Conservation (phyloP, 2,797 vertebrate genomes). For the Chelon auratus region DNA sequence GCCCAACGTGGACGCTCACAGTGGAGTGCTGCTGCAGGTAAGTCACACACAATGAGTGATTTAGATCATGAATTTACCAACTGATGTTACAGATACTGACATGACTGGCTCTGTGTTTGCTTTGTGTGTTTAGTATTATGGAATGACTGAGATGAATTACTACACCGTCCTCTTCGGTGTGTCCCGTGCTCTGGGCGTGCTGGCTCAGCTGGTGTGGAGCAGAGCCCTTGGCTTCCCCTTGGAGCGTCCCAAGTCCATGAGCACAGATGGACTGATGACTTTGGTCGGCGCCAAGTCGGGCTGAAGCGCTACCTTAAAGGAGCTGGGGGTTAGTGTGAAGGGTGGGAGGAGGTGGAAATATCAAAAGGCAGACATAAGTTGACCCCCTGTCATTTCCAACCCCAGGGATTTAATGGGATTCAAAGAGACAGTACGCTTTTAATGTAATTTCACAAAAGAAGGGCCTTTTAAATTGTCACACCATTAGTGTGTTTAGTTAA, state of each 20-base stretch:
- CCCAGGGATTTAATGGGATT: conserved; percentile 77
- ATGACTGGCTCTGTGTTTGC: not conserved
- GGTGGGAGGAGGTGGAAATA: conserved; percentile 66
- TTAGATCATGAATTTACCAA: not conserved
- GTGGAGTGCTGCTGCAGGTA: conserved; percentile 97
- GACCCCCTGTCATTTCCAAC: conserved; percentile 68
- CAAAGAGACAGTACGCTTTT: conserved; percentile 83
- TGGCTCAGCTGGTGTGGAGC: conserved; percentile 96
- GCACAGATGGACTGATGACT: conserved; percentile 93
- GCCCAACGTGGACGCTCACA: conserved; percentile 99
- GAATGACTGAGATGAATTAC: conserved; percentile 98
- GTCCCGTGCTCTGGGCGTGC: conserved; percentile 92
- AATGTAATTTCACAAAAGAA: conserved; percentile 76
- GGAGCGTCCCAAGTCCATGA: conserved; percentile 98
- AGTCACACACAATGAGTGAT: conserved; percentile 15
- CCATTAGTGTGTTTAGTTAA: conserved; percentile 58
- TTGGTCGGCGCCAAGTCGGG: conserved; percentile 92
- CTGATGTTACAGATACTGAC: not conserved
- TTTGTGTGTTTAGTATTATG: conserved; percentile 88
- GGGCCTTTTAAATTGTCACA: conserved; percentile 69
- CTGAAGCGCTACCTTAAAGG: conserved; percentile 72
- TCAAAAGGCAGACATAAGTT: conserved; percentile 62
- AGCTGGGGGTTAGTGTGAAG: conserved; percentile 67
- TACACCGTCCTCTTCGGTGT: conserved; percentile 98
- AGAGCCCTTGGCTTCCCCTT: conserved; percentile 94